phyloP scores from a whole-genome alignment of 1,140 invertebrate species.

The Pseudomyrmex pallidus region DNA sequence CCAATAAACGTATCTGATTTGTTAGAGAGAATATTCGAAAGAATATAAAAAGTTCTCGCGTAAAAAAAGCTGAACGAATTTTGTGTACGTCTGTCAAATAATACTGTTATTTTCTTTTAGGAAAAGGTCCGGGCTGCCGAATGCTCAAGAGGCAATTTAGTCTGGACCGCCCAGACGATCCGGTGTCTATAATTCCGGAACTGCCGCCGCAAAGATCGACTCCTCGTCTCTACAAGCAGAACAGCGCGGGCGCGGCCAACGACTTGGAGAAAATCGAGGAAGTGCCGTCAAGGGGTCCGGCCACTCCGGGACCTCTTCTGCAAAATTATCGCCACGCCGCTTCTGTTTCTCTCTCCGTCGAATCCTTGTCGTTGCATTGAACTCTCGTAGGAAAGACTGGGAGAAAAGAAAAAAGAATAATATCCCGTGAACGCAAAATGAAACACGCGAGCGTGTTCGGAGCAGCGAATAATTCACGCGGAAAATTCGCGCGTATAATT shows the following conservation, averaged over 20 bases:
- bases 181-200: constrained; percentile 56
- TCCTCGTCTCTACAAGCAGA: constrained; percentile 88
- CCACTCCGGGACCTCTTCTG: constrained; percentile 69
- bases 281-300: constrained; percentile 82
- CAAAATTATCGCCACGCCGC: constrained; percentile 80
- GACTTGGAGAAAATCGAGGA: constrained; percentile 91
- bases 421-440: constrained; percentile 21
- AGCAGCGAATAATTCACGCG: constrained; percentile 16
- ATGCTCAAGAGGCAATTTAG: constrained; percentile 89
- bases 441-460: background rate
- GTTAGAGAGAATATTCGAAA: background rate
- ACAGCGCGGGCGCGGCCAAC: constrained; percentile 89
- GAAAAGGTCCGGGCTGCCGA: constrained; percentile 81
- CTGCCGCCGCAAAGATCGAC: constrained; percentile 36
- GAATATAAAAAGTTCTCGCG: background rate
- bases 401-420: background rate
- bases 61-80: background rate
- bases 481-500: background rate
- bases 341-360: constrained; percentile 84
- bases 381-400: background rate
- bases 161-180: constrained; percentile 88
- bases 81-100: background rate
- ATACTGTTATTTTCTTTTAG: constrained; percentile 35
- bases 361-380: constrained; percentile 82
- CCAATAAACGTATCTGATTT: too few relatives aligned